These are phyloP conservation scores for Coregonus sp. DNA, from an alignment of 2,797 vertebrate species.

Conservation along the genomic window DNA sequence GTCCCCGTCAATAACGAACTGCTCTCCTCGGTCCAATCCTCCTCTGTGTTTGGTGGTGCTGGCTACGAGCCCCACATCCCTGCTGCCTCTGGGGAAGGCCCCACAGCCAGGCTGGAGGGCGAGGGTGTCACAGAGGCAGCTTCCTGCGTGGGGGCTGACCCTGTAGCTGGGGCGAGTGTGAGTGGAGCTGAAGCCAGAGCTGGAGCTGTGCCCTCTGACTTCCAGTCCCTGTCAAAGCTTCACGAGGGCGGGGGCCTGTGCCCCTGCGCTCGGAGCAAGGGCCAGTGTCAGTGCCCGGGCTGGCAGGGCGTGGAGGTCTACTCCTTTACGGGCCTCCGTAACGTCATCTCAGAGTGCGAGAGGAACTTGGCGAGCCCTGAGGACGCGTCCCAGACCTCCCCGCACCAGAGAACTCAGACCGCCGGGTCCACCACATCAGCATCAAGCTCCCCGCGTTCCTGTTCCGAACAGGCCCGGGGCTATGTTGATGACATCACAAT, in stretches of 20 bases:
- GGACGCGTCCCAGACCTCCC: conserved; percentile 66
- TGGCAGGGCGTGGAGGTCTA: conserved; percentile 93
- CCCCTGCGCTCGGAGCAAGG: conserved; percentile 64
- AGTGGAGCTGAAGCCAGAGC: background rate
- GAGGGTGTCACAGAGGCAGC: conserved; percentile 48
- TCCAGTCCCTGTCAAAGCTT: conserved; percentile 82
- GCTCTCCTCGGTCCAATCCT: conserved; percentile 48
- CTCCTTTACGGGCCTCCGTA: conserved; percentile 91
- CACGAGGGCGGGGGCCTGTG: conserved; percentile 58
- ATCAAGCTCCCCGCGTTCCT: conserved; percentile 89
- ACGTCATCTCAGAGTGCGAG: conserved; percentile 82
- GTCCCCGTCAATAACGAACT: conserved; percentile 70
- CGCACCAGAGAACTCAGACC: conserved; percentile 79
- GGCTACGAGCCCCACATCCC: conserved; percentile 64
- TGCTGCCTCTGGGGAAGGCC: conserved; percentile 48
- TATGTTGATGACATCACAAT: conserved; percentile 96
- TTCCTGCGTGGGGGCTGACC: conserved; percentile 38
- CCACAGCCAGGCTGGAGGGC: conserved; percentile 20
- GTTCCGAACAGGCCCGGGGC: conserved; percentile 92
- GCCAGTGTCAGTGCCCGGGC: conserved; percentile 70
- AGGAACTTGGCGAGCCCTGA: conserved; percentile 64
- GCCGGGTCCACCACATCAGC: conserved; percentile 5
- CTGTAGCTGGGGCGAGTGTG: no score
- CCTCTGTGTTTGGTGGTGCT: conserved; percentile 62
- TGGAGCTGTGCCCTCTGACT: conserved; percentile 77